These are phyloP conservation scores for Beris morrisii DNA, from an alignment of 2,888 invertebrate species.

Conservation along the genomic window DNA sequence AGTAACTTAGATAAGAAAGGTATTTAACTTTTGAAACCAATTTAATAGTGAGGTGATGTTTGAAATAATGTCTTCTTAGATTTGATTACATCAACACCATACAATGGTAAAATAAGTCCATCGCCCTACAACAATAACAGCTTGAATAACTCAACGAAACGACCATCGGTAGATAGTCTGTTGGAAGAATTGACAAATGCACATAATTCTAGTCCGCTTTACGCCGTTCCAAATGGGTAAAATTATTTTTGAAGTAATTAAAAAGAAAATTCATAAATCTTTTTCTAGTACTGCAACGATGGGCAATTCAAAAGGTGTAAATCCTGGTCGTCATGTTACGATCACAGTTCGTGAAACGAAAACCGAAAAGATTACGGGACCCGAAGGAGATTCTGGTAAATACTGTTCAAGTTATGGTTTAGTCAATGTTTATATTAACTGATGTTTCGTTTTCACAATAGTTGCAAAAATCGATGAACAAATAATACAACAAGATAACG, in stretches of 20 bases:
- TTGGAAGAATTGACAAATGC: conserved; percentile 76
- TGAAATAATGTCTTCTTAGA: conserved; percentile 42
- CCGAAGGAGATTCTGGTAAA: conserved; percentile 50
- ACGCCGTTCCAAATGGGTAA: conserved; percentile 77
- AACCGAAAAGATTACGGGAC: conserved; percentile 60
- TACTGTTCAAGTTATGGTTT: conserved; percentile 5
- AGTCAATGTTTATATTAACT: too few relatives aligned
- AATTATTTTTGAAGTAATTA: conserved; percentile 44
- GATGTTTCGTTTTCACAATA: conserved; percentile 32
- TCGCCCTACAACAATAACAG: conserved; percentile 46
- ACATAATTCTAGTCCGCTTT: conserved; percentile 45
- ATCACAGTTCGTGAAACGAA: conserved; percentile 64
- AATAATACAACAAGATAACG: conserved; percentile 50
- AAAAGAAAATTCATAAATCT: background rate
- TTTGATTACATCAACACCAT: conserved; percentile 47
- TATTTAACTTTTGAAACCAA: conserved; percentile 41
- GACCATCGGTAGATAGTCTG: conserved; percentile 86
- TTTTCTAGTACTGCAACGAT: conserved; percentile 22
- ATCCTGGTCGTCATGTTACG: conserved; percentile 60
- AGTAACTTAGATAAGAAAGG: conserved; percentile 58
- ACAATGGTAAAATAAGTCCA: conserved; percentile 53
- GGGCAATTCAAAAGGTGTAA: conserved; percentile 46
- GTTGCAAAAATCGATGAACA: conserved; percentile 52
- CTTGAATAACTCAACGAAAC: conserved; percentile 53
- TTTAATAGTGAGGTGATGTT: background rate